Conservation (phyloP, 2,113 vertebrate species). For the Cryptomyrus ogoouensis region DNA sequence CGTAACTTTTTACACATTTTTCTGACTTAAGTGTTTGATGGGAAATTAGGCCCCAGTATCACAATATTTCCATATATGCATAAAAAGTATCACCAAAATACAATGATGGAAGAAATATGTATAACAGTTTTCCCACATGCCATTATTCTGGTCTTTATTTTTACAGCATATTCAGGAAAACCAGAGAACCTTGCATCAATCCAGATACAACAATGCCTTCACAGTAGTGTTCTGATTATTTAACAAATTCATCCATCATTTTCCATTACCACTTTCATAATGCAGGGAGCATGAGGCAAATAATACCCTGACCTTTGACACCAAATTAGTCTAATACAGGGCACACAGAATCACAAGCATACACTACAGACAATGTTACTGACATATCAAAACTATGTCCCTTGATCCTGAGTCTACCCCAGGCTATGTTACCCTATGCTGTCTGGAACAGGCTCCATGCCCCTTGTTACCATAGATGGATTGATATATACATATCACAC, state of each 20-base stretch:
- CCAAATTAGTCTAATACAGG: not conserved
- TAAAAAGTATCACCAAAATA: not conserved
- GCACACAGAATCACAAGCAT: not conserved
- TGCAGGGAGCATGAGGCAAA: not conserved
- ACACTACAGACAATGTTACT: not conserved
- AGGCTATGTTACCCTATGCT: not conserved
- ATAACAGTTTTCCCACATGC: not conserved
- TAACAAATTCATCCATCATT: not conserved
- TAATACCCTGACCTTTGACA: not conserved
- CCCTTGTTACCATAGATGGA: constrained; percentile 10
- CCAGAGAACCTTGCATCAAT: not conserved
- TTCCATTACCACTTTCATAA: not conserved
- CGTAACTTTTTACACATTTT: not conserved
- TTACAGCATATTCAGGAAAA: not conserved
- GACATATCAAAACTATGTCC: not conserved
- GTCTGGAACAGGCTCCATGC: not conserved
- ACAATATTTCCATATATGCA: not conserved
- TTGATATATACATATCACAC: not conserved
- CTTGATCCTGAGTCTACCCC: not conserved
- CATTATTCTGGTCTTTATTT: not conserved
- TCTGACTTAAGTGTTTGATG: not conserved
- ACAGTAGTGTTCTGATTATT: not conserved
- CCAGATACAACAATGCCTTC: not conserved
- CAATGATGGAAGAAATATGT: not conserved
- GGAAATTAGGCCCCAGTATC: not conserved